These are phyloP conservation scores for Drosophila hydei DNA, from an alignment of 1,140 invertebrate genomes.

Conservation along the genomic window DNA sequence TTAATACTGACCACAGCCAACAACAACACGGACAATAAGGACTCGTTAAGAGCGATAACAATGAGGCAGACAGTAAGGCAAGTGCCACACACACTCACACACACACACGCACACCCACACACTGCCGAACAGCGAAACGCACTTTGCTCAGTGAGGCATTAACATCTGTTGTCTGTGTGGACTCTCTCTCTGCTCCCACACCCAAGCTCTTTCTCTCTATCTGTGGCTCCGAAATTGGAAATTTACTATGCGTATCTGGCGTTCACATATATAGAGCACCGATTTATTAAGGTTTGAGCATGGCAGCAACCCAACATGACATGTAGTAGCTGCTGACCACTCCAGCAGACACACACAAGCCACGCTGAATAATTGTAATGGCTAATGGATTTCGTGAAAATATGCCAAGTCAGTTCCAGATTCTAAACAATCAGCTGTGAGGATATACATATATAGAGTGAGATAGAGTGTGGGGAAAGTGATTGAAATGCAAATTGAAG, in stretches of 20 bases:
- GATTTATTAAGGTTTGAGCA: slow-evolving; percentile 46
- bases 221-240: slow-evolving; percentile 9
- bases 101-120: slow-evolving; percentile 1
- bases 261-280: slow-evolving; percentile 9
- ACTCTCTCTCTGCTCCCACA: too few relatives aligned
- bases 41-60: slow-evolving; percentile 41
- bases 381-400: slow-evolving; percentile 59
- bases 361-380: slow-evolving; percentile 53
- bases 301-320: not conserved
- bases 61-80: slow-evolving; percentile 23
- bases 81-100: slow-evolving; percentile 17
- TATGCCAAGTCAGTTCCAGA: slow-evolving; percentile 26
- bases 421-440: not conserved
- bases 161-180: slow-evolving; percentile 67
- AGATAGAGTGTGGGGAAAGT: too few relatives aligned
- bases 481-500: too few relatives aligned
- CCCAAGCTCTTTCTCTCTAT: not conserved
- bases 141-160: slow-evolving; percentile 77
- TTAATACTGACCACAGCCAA: slow-evolving; percentile 63
- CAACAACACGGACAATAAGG: slow-evolving; percentile 20
- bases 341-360: not conserved
- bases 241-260: slow-evolving; percentile 21
- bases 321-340: slow-evolving; percentile 5
- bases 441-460: too few relatives aligned
- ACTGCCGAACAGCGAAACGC: slow-evolving; percentile 74